A percentile compares a stretch with the other conserved stretches of the same genome.
These are phyloP conservation scores for Schizaphis graminum DNA, from an alignment of 2,888 invertebrate genomes.

Conservation along the genomic window DNA sequence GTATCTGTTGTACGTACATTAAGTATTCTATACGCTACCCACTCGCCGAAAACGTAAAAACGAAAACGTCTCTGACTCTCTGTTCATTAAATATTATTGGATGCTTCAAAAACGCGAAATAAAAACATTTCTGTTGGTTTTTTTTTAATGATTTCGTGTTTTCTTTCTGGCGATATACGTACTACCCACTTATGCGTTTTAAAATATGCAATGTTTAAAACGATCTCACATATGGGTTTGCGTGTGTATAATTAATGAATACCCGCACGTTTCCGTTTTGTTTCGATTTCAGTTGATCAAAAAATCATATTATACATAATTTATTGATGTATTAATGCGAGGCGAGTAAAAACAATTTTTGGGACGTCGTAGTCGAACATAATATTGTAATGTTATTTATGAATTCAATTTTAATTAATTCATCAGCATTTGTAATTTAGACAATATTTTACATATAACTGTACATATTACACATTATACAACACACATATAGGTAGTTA, in stretches of 20 bases:
- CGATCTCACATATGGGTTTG: not conserved
- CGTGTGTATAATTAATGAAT: not conserved
- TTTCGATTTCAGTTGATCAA: conserved; percentile 8
- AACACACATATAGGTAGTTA: not conserved
- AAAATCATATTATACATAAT: not conserved
- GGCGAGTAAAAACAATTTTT: not conserved
- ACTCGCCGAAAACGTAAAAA: not conserved
- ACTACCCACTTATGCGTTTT: not conserved
- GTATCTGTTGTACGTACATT: not conserved
- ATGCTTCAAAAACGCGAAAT: not conserved
- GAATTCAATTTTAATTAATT: not conserved
- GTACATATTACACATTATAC: not conserved
- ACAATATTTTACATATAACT: not conserved
- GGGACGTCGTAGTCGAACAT: not conserved
- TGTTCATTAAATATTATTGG: not conserved
- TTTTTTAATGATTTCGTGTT: not conserved
- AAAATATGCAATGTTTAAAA: not conserved
- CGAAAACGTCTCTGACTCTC: not conserved
- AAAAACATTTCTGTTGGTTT: not conserved
- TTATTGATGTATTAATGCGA: not conserved
- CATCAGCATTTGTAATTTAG: not conserved
- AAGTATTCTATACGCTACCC: not conserved
- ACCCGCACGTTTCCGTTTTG: conserved; percentile 6
- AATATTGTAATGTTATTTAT: not conserved
- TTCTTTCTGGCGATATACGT: not conserved